Evolutionary conservation across 2,797 vertebrate species (phyloP).

Genomic region (Cuniculus paca): DNA sequence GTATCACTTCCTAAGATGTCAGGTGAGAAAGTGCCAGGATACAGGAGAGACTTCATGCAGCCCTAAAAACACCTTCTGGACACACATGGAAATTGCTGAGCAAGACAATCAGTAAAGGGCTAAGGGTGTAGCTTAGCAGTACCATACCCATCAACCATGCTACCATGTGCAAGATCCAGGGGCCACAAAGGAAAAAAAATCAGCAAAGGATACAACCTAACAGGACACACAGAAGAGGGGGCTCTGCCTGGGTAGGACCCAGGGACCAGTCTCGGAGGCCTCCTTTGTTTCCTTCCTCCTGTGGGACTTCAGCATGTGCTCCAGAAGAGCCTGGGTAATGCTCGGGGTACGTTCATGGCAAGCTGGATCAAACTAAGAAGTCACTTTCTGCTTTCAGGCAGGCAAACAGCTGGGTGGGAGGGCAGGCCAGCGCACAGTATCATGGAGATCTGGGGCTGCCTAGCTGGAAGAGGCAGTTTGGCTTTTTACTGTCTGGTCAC

Average conservation of each 20-base stretch:
- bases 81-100: not conserved
- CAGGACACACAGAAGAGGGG: not conserved
- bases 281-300: not conserved
- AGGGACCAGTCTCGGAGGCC: not conserved
- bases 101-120: constrained; percentile 23
- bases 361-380: not conserved
- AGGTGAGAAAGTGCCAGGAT: not conserved
- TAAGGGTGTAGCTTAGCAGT: not conserved
- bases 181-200: not conserved
- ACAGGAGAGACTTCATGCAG: not conserved
- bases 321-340: not conserved
- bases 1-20: not conserved
- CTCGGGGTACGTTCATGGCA: not conserved
- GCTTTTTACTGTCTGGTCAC: not conserved
- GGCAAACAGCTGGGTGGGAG: not conserved
- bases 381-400: not conserved
- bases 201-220: not conserved
- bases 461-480: not conserved
- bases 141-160: not conserved
- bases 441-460: not conserved
- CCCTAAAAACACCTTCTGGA: not conserved
- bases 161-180: not conserved
- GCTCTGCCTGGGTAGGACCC: not conserved
- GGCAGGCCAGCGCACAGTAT: not conserved
- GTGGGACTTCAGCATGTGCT: not conserved